Evolutionary conservation across 2,888 invertebrate species (phyloP), one percentile per base, ranked within the genome.

Genomic region (Hemaris fuciformis): DNA sequence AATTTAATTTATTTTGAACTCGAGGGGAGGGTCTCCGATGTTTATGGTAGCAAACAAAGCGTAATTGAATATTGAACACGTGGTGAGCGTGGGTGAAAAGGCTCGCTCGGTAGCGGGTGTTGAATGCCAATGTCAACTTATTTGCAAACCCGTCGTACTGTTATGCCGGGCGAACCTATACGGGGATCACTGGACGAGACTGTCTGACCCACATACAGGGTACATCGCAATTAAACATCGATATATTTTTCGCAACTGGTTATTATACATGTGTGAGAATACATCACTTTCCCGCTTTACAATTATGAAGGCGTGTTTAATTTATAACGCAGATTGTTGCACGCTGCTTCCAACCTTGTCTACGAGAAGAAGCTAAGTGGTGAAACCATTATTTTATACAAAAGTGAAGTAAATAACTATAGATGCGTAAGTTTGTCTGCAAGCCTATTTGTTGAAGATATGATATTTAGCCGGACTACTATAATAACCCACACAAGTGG

Each of bases 61-160:
- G n/a, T 46, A 22, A 27, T 46, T 46, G 59, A 15, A 23, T 58
- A 15, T n/a, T 34, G 20, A 48, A 31, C 31, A 61, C 31, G 42
- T 56, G 10, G 43, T 62, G 63, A 60, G 67, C 63, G 68, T 71
- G 64, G 64, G 74, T 64, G 66, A 61, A 67, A 65, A 68, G 66
- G 63, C 70, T 70, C 63, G 68, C 64, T 64, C 70, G 59, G 69
- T 65, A 53, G 64, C 68, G 64, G 66, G 71, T 73, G 74, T 76
- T 82, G 89, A 89, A 88, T 90, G 86, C 84, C 88, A 89, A 89
- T 88, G 87, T 84, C 87, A 84, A 79, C 79, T 87, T 74, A 89
- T 89, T 89, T 87, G 86, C 87, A 89, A 90, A 86, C 88, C 76
- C 73, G 86, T 84, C 81, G 69, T 84, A 86, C 88, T 81, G 87